Evolutionary conservation across 2,888 invertebrate genomes (phyloP).

Genomic region (Thecocarcelia acutangulata): DNA sequence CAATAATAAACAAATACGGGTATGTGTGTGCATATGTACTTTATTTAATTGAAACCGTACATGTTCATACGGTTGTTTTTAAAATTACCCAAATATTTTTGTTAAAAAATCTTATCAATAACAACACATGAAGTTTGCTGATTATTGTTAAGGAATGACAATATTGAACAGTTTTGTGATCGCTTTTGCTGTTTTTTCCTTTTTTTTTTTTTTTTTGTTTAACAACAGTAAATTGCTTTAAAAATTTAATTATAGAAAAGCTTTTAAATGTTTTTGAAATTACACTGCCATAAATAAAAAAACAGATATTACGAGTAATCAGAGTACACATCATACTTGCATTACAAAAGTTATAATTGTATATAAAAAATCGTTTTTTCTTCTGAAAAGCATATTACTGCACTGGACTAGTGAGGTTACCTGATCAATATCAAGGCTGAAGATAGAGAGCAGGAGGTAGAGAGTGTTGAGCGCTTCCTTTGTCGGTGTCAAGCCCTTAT

Average conservation of each 20-base stretch:
- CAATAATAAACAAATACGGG: background rate
- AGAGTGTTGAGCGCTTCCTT: no score
- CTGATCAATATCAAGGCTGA: no score
- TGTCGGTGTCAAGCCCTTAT: no score
- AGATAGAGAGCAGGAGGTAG: no score
- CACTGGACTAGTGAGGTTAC: no score
- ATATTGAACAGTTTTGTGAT: background rate
- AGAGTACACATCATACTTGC: no score
- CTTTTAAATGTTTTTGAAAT: background rate
- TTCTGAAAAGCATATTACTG: no score
- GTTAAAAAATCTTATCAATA: conserved; percentile 34
- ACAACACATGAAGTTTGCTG: background rate
- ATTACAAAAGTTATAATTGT: no score
- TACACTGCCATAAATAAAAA: no score
- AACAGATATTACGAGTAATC: no score
- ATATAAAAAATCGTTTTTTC: no score
- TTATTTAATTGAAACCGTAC: background rate
- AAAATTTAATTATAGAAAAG: background rate
- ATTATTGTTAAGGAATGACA: background rate
- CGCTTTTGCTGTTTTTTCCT: no score
- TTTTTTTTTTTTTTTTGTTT: background rate
- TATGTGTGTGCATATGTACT: background rate
- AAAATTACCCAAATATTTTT: conserved; percentile 10
- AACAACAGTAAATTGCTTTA: background rate
- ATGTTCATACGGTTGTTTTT: background rate